phyloP scores from a whole-genome alignment of 2,888 invertebrate genomes.

The Euzophera pinguis region DNA sequence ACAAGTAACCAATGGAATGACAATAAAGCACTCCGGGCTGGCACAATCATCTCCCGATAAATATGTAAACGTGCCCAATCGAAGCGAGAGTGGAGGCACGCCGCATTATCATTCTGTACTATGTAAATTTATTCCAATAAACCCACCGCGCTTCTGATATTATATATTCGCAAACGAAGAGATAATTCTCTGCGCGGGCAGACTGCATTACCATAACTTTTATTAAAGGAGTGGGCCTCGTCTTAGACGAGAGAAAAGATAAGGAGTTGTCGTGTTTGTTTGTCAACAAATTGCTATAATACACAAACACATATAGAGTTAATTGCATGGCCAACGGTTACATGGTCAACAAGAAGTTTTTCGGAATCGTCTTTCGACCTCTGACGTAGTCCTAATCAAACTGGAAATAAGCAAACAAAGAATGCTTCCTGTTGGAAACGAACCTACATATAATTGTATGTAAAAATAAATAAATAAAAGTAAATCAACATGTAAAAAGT shows the following conservation, averaged over 20 bases:
- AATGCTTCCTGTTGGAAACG: too few relatives aligned
- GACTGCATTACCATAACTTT: slow-evolving; percentile 75
- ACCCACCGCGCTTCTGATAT: slow-evolving; percentile 67
- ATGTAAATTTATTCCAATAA: slow-evolving; percentile 80
- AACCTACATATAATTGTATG: too few relatives aligned
- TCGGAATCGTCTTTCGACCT: too few relatives aligned
- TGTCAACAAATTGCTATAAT: background rate
- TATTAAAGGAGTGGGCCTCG: slow-evolving; percentile 71
- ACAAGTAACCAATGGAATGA: slow-evolving; percentile 13
- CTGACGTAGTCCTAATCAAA: too few relatives aligned
- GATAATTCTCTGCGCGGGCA: slow-evolving; percentile 73
- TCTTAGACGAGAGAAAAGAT: background rate
- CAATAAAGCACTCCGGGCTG: slow-evolving; percentile 40
- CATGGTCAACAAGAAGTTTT: too few relatives aligned
- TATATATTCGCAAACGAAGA: slow-evolving; percentile 78
- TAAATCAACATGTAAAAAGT: too few relatives aligned
- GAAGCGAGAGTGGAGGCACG: slow-evolving; percentile 51
- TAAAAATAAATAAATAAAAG: too few relatives aligned
- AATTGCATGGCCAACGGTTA: too few relatives aligned
- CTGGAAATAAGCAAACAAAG: too few relatives aligned
- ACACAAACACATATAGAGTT: too few relatives aligned
- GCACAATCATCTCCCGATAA: slow-evolving; percentile 66
- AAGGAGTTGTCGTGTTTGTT: background rate
- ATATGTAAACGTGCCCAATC: slow-evolving; percentile 73
- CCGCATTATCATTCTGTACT: slow-evolving; percentile 64